phyloP scores from a whole-genome alignment of 2,888 invertebrate genomes.

The Omphaloscelis lunosa region DNA sequence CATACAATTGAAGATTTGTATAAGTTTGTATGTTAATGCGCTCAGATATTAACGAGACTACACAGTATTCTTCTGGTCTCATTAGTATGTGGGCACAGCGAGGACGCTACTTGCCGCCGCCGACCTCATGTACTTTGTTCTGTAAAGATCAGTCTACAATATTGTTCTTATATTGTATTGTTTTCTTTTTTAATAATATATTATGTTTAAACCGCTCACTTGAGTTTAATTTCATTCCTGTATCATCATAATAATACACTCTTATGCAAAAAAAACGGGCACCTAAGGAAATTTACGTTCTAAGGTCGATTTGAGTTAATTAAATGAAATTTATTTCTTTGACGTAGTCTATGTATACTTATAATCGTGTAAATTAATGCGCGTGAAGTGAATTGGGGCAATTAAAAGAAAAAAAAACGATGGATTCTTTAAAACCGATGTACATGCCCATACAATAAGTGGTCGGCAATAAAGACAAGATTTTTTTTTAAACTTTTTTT shows the following conservation, averaged over 20 bases:
- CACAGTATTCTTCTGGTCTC: slow-evolving; percentile 8
- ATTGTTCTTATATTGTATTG: slow-evolving; percentile 90
- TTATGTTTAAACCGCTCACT: slow-evolving; percentile 87
- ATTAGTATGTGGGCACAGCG: slow-evolving; percentile 23
- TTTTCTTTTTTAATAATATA: slow-evolving; percentile 90
- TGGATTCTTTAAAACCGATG: too few relatives aligned
- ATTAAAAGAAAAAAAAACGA: too few relatives aligned
- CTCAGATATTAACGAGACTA: slow-evolving; percentile 34
- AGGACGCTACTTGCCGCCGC: slow-evolving; percentile 29
- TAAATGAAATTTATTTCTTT: too few relatives aligned
- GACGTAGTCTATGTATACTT: too few relatives aligned
- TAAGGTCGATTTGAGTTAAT: too few relatives aligned
- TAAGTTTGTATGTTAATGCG: slow-evolving; percentile 52
- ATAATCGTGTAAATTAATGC: too few relatives aligned
- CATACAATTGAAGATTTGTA: slow-evolving; percentile 30
- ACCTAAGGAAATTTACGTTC: too few relatives aligned
- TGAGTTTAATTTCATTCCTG: slow-evolving; percentile 48
- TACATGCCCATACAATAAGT: too few relatives aligned
- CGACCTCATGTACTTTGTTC: slow-evolving; percentile 70
- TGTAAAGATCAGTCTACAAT: slow-evolving; percentile 88
- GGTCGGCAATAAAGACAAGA: too few relatives aligned
- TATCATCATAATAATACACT: not conserved
- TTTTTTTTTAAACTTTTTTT: too few relatives aligned
- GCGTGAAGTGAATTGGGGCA: too few relatives aligned
- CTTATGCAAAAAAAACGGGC: too few relatives aligned